Evolutionary conservation across 2,113 vertebrate species (phyloP).

Genomic region (Pterocles gutturalis): DNA sequence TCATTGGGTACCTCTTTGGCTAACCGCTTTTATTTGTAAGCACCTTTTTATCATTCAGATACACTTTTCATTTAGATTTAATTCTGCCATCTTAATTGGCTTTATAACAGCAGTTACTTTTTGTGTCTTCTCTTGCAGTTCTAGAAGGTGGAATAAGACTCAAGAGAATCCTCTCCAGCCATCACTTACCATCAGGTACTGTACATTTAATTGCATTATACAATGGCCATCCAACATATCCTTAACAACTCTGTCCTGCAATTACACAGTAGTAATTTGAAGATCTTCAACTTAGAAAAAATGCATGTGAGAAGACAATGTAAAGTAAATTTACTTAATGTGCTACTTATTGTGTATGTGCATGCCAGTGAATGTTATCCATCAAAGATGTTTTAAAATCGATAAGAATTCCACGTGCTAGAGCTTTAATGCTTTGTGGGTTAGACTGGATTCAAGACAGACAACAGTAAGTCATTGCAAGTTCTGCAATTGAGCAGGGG

Average conservation of each 20-base stretch:
- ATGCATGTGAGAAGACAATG: background rate
- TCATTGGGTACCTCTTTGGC: background rate
- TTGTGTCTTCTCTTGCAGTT: background rate
- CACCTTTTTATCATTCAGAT: constrained; percentile 2
- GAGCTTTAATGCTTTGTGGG: background rate
- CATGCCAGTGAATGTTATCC: background rate
- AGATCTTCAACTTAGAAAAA: background rate
- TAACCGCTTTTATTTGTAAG: background rate
- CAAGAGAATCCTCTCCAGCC: background rate
- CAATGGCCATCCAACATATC: background rate
- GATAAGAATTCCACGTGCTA: background rate
- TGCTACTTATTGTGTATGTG: background rate
- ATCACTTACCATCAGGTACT: background rate
- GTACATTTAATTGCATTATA: background rate
- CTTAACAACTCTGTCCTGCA: background rate
- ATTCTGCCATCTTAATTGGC: background rate
- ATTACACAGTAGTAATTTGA: background rate
- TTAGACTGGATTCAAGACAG: background rate
- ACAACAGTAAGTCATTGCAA: background rate
- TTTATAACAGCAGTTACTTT: background rate
- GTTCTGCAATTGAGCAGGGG: background rate
- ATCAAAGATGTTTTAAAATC: background rate
- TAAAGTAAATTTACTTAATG: background rate
- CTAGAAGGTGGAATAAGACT: background rate
- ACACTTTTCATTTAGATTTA: background rate